These are phyloP conservation scores for Beris morrisii DNA, from an alignment of 2,888 invertebrate species.

Conservation along the genomic window DNA sequence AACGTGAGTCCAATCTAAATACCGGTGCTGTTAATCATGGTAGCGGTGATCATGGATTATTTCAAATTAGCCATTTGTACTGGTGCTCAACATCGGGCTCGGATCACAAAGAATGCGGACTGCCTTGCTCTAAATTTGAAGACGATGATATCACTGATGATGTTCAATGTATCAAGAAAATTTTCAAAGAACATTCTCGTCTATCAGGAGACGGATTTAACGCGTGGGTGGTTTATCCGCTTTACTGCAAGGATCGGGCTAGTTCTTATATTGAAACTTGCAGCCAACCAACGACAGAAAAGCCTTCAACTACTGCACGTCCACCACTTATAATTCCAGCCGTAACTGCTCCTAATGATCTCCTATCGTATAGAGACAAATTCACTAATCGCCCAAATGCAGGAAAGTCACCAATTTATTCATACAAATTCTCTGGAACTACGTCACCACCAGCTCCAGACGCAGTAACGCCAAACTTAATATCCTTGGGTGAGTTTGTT, in stretches of 20 bases:
- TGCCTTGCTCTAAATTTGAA: conserved; percentile 63
- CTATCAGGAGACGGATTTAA: conserved; percentile 71
- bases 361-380: conserved; percentile 3
- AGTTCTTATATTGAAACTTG: conserved; percentile 39
- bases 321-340: conserved; percentile 24
- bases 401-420: conserved; percentile 7
- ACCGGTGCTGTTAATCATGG: conserved; percentile 60
- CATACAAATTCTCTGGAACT: neutral
- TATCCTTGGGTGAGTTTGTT: conserved; percentile 8
- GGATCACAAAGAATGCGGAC: conserved; percentile 62
- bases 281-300: conserved; percentile 39
- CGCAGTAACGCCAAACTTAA: neutral
- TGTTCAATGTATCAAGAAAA: conserved; percentile 66
- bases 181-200: conserved; percentile 66
- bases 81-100: conserved; percentile 63
- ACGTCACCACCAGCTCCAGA: neutral
- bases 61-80: conserved; percentile 71
- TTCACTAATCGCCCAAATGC: neutral
- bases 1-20: conserved; percentile 70
- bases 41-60: conserved; percentile 70
- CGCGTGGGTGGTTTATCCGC: conserved; percentile 51
- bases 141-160: conserved; percentile 72
- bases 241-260: conserved; percentile 43
- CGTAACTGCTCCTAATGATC: conserved; percentile 30
- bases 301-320: conserved; percentile 1